These are phyloP conservation scores for Limnothrissa miodon DNA, from an alignment of 2,113 vertebrate genomes.

Conservation along the genomic window DNA sequence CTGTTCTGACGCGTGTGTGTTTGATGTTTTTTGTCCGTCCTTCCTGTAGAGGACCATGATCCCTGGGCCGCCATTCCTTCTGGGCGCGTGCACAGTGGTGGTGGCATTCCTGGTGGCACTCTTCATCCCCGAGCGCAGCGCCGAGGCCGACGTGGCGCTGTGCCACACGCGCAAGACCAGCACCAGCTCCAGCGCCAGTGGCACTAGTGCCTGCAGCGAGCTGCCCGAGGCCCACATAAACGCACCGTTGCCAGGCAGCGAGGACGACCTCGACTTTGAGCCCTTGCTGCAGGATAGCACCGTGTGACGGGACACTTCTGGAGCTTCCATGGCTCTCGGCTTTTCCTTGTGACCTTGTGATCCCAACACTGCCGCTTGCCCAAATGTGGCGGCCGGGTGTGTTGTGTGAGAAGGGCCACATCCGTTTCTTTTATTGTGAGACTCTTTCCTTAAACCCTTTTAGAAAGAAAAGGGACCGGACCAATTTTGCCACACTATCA, in stretches of 20 bases:
- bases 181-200: conserved; percentile 44
- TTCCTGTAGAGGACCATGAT: conserved; percentile 70
- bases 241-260: conserved; percentile 73
- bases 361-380: background rate
- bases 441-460: background rate
- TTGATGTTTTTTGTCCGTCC: background rate
- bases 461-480: background rate
- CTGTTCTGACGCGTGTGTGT: background rate
- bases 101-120: conserved; percentile 90
- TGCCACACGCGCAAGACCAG: conserved; percentile 75
- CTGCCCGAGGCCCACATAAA: conserved; percentile 70
- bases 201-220: background rate
- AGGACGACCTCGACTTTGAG: conserved; percentile 88
- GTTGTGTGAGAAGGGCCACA: conserved; percentile 2
- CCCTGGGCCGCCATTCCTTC: conserved; percentile 91
- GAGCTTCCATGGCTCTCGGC: too few species aligned
- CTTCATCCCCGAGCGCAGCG: conserved; percentile 84
- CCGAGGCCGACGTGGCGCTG: conserved; percentile 59
- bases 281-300: conserved; percentile 88
- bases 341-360: background rate
- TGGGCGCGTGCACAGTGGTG: conserved; percentile 87
- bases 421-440: background rate
- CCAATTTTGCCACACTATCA: conserved; percentile 3
- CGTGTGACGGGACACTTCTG: conserved; percentile 69
- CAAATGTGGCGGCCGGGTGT: background rate